These are phyloP conservation scores for Pelosia muscerda DNA, from an alignment of 2,888 invertebrate species.

Conservation along the genomic window DNA sequence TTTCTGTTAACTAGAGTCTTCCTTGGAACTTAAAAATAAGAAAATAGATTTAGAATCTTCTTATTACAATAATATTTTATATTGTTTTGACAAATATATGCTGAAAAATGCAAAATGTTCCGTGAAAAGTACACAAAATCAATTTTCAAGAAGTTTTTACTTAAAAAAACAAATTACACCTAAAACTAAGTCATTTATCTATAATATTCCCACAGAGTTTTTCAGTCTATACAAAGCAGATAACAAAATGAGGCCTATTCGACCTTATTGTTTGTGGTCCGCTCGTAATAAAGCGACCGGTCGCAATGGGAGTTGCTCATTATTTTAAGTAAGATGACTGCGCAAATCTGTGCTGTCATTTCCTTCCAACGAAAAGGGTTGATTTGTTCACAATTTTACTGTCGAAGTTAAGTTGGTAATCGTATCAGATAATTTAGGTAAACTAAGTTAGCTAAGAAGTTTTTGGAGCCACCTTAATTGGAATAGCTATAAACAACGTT, in stretches of 20 bases:
- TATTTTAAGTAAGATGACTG: not conserved
- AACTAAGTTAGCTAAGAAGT: not conserved
- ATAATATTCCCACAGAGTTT: not conserved
- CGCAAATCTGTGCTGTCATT: not conserved
- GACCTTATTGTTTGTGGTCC: not conserved
- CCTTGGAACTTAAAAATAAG: too few relatives aligned
- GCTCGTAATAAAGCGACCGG: constrained; percentile 1
- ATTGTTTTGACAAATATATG: too few relatives aligned
- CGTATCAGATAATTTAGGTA: not conserved
- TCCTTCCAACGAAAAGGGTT: not conserved
- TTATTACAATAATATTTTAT: not conserved
- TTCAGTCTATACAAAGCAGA: not conserved
- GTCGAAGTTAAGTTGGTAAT: not conserved
- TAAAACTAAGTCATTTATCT: not conserved
- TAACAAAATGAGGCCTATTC: constrained; percentile 1
- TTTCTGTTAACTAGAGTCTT: not conserved
- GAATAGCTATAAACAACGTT: not conserved
- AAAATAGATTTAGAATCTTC: not conserved
- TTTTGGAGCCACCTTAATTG: not conserved
- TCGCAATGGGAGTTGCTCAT: constrained; percentile 2
- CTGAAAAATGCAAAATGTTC: too few relatives aligned
- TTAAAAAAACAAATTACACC: not conserved
- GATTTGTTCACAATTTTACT: constrained; percentile 8
- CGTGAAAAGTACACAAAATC: too few relatives aligned
- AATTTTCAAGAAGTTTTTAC: too few relatives aligned